phyloP scores from a whole-genome alignment of 92 coral and sea anemone genomes.

The Phenganax stokvisi region DNA sequence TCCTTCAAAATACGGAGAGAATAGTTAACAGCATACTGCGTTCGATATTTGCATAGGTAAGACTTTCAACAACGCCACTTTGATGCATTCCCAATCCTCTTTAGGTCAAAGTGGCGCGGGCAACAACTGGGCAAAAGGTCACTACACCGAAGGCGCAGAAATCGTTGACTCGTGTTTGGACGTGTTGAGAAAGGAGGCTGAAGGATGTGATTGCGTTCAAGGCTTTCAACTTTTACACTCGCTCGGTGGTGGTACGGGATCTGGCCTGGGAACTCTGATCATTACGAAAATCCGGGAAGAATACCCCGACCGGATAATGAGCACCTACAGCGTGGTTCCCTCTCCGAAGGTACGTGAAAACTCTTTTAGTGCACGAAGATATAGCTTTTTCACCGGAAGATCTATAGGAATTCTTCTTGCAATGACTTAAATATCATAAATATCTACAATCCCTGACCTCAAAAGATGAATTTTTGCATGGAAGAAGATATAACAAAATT shows the following conservation, averaged over 20 bases:
- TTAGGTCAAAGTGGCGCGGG: conserved; percentile 82
- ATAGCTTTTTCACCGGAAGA: too few species aligned
- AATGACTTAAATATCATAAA: too few species aligned
- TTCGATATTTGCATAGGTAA: too few species aligned
- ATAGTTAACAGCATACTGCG: too few species aligned
- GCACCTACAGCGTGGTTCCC: conserved; percentile 73
- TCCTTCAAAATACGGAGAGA: too few species aligned
- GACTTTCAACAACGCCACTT: not conserved
- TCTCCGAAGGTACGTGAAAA: conserved; percentile 45
- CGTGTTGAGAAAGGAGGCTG: conserved; percentile 83
- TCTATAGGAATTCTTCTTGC: too few species aligned
- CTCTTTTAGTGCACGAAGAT: too few species aligned
- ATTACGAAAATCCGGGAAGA: conserved; percentile 92
- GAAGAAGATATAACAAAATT: too few species aligned
- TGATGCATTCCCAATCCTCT: not conserved
- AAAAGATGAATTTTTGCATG: too few species aligned
- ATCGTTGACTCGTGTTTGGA: conserved; percentile 81
- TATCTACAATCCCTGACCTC: too few species aligned
- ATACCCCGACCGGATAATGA: conserved; percentile 93
- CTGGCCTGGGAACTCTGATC: conserved; percentile 85
- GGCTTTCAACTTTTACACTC: conserved; percentile 92
- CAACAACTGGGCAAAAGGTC: conserved; percentile 91
- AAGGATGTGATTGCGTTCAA: conserved; percentile 87
- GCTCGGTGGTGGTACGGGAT: conserved; percentile 96
- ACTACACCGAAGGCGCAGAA: conserved; percentile 94